A percentile compares a stretch with the other conserved stretches of the same genome.
These are phyloP conservation scores for Axea sp. DNA, from an alignment of 2,888 invertebrate genomes.

Conservation along the genomic window DNA sequence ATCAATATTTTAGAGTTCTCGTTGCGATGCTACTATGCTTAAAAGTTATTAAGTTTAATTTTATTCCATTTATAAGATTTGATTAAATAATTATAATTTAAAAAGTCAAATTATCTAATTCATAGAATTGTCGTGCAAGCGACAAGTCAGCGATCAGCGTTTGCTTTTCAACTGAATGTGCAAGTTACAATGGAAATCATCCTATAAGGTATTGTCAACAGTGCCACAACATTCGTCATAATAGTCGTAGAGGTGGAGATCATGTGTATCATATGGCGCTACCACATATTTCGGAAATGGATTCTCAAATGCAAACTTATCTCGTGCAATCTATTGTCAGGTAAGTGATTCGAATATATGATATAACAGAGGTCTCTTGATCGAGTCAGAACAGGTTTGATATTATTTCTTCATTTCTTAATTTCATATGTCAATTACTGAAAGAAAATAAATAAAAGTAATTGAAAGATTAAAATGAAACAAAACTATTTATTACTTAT, in stretches of 20 bases:
- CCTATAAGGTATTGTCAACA: slow-evolving; percentile 96
- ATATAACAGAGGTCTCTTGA: slow-evolving; percentile 19
- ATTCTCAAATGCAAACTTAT: slow-evolving; percentile 93
- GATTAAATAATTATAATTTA: too few relatives aligned
- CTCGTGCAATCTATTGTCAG: slow-evolving; percentile 96
- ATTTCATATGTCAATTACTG: background rate
- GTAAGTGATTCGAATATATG: slow-evolving; percentile 78
- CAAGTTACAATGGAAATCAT: slow-evolving; percentile 96
- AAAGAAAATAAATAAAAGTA: too few relatives aligned
- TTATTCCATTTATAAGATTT: too few relatives aligned
- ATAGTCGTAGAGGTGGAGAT: slow-evolving; percentile 91
- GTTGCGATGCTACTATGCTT: background rate
- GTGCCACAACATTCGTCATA: slow-evolving; percentile 93
- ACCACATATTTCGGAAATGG: slow-evolving; percentile 93
- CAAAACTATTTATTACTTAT: too few relatives aligned
- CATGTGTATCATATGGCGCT: slow-evolving; percentile 94
- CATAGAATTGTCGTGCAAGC: slow-evolving; percentile 92
- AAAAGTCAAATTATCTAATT: too few relatives aligned
- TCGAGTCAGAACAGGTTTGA: slow-evolving; percentile 37
- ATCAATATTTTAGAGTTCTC: slow-evolving; percentile 2
- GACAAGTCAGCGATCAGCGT: slow-evolving; percentile 96
- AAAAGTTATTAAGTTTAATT: too few relatives aligned
- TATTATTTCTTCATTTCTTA: slow-evolving; percentile 9
- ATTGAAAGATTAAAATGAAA: too few relatives aligned
- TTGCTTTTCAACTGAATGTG: slow-evolving; percentile 98